Percentiles rank a stretch among this genome's conserved stretches.
Conservation (phyloP, 2,797 vertebrate genomes). For the Tinamus major region DNA sequence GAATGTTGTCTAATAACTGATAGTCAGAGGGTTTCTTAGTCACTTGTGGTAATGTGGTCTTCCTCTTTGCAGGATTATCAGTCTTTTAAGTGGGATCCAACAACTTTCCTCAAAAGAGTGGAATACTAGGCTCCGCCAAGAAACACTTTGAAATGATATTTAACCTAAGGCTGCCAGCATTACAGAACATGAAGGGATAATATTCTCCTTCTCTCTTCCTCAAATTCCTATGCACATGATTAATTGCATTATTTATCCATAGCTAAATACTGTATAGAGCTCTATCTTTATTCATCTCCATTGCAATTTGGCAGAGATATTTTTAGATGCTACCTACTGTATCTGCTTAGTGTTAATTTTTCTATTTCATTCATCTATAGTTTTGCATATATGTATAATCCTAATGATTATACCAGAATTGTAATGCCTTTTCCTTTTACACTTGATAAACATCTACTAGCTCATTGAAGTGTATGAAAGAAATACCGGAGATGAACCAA, state of each 20-base stretch:
- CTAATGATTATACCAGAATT: background rate
- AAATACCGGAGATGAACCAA: background rate
- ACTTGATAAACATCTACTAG: background rate
- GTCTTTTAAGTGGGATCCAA: conserved; percentile 73
- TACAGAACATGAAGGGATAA: conserved; percentile 49
- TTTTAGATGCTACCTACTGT: background rate
- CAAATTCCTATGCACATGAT: background rate
- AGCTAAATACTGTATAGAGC: conserved; percentile 5
- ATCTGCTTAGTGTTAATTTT: background rate
- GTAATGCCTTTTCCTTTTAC: background rate
- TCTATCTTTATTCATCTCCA: background rate
- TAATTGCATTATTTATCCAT: conserved; percentile 42
- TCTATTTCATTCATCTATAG: background rate
- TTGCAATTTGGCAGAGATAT: background rate
- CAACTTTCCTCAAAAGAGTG: conserved; percentile 67
- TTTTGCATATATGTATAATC: background rate
- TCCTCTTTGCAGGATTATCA: conserved; percentile 57
- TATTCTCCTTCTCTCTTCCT: background rate
- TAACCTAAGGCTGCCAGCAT: conserved; percentile 62
- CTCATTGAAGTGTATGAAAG: background rate
- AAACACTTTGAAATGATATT: conserved; percentile 69
- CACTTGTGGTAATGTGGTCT: conserved; percentile 72
- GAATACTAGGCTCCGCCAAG: conserved; percentile 61
- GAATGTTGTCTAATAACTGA: conserved; percentile 59
- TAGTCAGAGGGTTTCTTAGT: conserved; percentile 35